Percentiles rank a stretch among this genome's conserved stretches.
Evolutionary conservation across 2,113 vertebrate species (phyloP).

Genomic region (Nansenia antarctica): DNA sequence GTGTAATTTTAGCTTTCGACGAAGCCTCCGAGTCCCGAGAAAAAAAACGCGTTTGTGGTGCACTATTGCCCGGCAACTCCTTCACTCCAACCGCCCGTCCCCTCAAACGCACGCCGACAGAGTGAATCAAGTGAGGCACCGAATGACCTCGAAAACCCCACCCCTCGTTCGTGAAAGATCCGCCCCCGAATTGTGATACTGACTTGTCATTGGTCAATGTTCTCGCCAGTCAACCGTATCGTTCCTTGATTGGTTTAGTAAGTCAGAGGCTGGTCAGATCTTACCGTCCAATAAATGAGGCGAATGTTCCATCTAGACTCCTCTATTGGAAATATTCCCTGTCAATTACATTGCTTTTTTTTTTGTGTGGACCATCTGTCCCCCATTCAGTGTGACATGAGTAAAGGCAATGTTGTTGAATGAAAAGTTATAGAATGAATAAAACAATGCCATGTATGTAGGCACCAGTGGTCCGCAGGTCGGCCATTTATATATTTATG

Average conservation of each 20-base stretch:
- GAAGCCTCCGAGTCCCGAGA: constrained; percentile 44
- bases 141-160: constrained; percentile 78
- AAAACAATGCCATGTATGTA: no score
- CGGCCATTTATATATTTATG: no score
- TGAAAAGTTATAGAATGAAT: no score
- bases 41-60: constrained; percentile 48
- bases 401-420: no score
- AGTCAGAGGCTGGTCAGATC: constrained; percentile 52
- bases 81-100: constrained; percentile 65
- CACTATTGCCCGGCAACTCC: constrained; percentile 68
- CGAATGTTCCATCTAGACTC: constrained; percentile 14
- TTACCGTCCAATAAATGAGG: constrained; percentile 43
- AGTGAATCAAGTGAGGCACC: constrained; percentile 73
- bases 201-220: constrained; percentile 34
- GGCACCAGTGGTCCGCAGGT: no score
- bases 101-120: constrained; percentile 75
- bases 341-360: constrained; percentile 54
- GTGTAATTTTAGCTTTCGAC: constrained; percentile 38
- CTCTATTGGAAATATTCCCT: constrained; percentile 44
- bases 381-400: no score
- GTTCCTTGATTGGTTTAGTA: constrained; percentile 39
- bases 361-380: no score
- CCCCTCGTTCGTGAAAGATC: constrained; percentile 52
- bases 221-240: constrained; percentile 22
- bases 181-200: constrained; percentile 35